Base-by-base conservation (phyloP, 2,113 vertebrate genomes). In the Geothlypis trichas region DNA sequence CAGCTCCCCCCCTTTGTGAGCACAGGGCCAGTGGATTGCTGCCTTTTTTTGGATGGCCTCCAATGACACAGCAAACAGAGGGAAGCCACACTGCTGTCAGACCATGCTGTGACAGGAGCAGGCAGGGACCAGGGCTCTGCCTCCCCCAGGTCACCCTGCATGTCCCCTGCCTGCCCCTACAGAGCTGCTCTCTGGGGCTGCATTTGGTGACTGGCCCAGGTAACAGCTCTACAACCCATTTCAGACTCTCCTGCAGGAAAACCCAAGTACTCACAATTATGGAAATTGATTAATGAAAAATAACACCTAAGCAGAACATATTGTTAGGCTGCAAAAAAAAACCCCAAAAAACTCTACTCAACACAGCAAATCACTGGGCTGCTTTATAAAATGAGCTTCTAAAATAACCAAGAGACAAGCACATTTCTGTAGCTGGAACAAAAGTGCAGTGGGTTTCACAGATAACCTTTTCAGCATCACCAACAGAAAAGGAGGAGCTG, bases 101-200 rank as follows among this genome's bases (percentile, higher is more conserved):
- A 46, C 16, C 59, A 10, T 0, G 1, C 20, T 58, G 58, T 47
- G 52, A 49, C 16, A 35, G 2, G 1, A 52, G 41, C 35, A 72
- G 46, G 24, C 62, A 66, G 61, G 52, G 26, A 37, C 27, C 22
- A 9, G 61, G 55, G 55, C 28, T 86, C 55, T 55, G 55, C 31
- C 26, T 37, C 15, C 37, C 31, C 5, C 3, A 19, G 41, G n/a
- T 28, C 4, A 0, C 26, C 69, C 27, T 46, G 49, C 41, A 37
- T 4, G 2, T 39, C 30, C 66, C 61, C 57, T 82, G 61, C 27
- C 41, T 51, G 18, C 23, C 37, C 42, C 51, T 20, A 5, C 28
- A 28, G 35, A 33, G 26, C 21, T 90, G 46, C 44, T 47, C 37
- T 75, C 89, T n/a, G 13, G 20, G 41, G 30, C 89, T 81, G 68